phyloP scores from a whole-genome alignment of 2,797 vertebrate species.

The Hippoglossus hippoglossus region DNA sequence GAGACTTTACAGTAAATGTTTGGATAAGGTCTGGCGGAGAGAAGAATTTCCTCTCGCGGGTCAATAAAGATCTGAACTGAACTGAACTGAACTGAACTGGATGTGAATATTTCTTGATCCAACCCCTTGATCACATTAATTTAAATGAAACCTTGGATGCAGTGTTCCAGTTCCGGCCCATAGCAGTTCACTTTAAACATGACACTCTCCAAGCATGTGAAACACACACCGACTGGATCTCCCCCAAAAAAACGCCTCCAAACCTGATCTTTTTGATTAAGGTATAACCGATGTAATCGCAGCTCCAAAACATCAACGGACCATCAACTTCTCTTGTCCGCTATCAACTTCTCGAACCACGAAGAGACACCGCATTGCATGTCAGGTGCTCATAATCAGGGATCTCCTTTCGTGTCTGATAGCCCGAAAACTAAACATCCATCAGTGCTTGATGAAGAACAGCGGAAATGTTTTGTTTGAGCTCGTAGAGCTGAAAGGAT shows the following conservation, averaged over 20 bases:
- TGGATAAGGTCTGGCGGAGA: constrained; percentile 27
- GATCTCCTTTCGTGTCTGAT: constrained; percentile 10
- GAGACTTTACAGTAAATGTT: constrained; percentile 39
- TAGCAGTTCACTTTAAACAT: constrained; percentile 20
- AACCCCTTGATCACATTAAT: constrained; percentile 26
- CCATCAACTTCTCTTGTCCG: constrained; percentile 67
- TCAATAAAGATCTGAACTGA: constrained; percentile 2
- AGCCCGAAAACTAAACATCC: not conserved
- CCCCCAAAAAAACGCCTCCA: constrained; percentile 23
- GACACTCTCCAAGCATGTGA: constrained; percentile 30
- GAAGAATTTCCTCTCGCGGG: constrained; percentile 24
- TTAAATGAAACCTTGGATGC: constrained; percentile 34
- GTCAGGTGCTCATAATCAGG: constrained; percentile 33
- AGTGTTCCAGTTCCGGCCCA: constrained; percentile 1
- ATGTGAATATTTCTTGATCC: constrained; percentile 31
- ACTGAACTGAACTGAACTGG: constrained; percentile 1
- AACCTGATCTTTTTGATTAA: constrained; percentile 50
- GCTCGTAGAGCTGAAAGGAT: no score
- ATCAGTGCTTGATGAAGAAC: not conserved
- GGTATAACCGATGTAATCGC: constrained; percentile 52
- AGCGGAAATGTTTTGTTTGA: not conserved
- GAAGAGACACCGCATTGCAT: constrained; percentile 21
- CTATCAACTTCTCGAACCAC: constrained; percentile 22
- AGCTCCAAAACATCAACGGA: constrained; percentile 60
- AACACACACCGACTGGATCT: constrained; percentile 14